Percentiles rank a stretch among this genome's conserved stretches.
phyloP scores from a whole-genome alignment of 2,888 invertebrate species.

The Lypha dubia region DNA sequence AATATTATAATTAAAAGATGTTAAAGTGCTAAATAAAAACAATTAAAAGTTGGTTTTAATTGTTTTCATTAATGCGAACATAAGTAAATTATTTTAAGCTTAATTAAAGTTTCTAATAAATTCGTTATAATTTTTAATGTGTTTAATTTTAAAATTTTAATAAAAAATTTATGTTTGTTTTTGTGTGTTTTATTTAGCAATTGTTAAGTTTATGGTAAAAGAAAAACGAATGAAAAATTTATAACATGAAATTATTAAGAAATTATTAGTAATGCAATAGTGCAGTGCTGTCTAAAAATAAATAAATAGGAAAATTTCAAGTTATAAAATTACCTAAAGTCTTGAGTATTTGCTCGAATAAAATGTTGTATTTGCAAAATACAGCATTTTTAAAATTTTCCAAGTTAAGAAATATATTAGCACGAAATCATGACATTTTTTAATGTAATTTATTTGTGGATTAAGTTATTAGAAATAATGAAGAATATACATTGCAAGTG shows the following conservation, averaged over 20 bases:
- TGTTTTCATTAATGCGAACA: not conserved
- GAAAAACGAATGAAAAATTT: not conserved
- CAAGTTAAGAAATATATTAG: no score
- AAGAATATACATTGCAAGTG: no score
- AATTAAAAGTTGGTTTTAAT: not conserved
- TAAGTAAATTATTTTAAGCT: not conserved
- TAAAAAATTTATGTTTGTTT: slow-evolving; percentile 36
- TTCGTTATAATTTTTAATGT: not conserved
- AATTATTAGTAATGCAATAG: not conserved
- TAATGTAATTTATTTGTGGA: no score
- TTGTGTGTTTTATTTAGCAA: slow-evolving; percentile 53
- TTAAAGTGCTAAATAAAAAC: slow-evolving; percentile 3
- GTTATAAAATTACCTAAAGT: no score
- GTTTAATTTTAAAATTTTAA: slow-evolving; percentile 11
- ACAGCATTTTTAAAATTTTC: no score
- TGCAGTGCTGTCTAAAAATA: no score
- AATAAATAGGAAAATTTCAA: no score
- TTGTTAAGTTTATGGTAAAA: not conserved
- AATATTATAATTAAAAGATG: slow-evolving; percentile 1
- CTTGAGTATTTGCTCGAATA: no score
- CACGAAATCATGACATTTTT: no score
- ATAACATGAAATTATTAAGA: not conserved
- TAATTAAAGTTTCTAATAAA: not conserved
- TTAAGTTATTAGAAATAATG: no score
- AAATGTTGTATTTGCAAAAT: no score